Evolutionary conservation across 2,113 vertebrate genomes (phyloP), one percentile per base, ranked within the genome.

Genomic region (Periophthalmodon schlosseri): DNA sequence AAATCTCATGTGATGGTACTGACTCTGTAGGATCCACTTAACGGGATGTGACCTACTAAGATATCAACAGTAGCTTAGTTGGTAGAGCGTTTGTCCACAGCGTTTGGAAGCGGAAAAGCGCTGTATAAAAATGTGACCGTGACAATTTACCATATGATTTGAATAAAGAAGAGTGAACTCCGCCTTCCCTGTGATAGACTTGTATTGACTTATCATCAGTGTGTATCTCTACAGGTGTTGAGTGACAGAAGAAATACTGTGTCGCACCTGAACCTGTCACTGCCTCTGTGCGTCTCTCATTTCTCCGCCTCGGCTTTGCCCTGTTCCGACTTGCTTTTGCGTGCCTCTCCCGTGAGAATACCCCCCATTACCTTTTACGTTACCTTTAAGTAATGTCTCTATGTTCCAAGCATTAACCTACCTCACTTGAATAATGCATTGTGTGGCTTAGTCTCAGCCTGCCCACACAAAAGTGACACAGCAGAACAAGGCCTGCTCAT

Each of bases 371-470:
- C 57, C 21, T 58, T 58, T 58, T 15, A 23, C 23, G 24, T 58
- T 58, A 24, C 57, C 23, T 58, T 58, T 58, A 12, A 58, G 21
- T 14, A 58, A 54, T n/a, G 52, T 54, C 52, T 54, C 15, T 20
- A n/a, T 5, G 52, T n/a, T 54, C 20, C 20, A n/a, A 1, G 52
- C 57, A 58, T 58, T 57, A 57, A 57, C 21, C 63, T 77, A 67
- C 72, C 65, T 80, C 69, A 33, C 71, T 54, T 86, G 67, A 82
- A 79, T 87, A 82, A 81, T 88, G 83, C 28, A 87, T 82, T 0
- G n/a, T 21, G n/a, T 63, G 52, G 23, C 74, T 75, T 71, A 36
- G 49, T 67, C 68, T 76, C 24, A 65, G 74, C 65, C 68, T 69
- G 64, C 74, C 71, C 69, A 50, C 71, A 75, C 71, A 72, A 74